phyloP scores from a whole-genome alignment of 2,888 invertebrate genomes.

The Troides oblongomaculatus region DNA sequence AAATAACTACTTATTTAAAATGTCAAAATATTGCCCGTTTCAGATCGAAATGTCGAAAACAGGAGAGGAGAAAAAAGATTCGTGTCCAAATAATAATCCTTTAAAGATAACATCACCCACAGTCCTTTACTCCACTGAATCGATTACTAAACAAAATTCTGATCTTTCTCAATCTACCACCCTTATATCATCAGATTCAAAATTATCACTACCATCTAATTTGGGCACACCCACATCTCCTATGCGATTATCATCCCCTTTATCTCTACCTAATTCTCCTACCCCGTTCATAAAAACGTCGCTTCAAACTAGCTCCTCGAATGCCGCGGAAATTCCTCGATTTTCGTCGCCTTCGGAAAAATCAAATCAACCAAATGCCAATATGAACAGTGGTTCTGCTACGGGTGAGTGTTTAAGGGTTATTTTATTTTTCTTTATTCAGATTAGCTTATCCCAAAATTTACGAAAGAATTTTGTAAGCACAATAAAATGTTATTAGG shows the following conservation, averaged over 20 bases:
- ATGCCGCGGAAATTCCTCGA: conserved; percentile 48
- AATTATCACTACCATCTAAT: conserved; percentile 63
- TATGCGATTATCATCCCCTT: conserved; percentile 58
- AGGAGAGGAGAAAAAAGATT: conserved; percentile 44
- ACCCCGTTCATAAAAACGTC: conserved; percentile 57
- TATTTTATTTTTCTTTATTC: too few relatives aligned
- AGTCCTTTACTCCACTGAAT: conserved; percentile 57
- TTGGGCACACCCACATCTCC: conserved; percentile 69
- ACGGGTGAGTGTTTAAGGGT: conserved; percentile 57
- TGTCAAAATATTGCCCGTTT: conserved; percentile 35
- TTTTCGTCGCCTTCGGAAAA: conserved; percentile 35
- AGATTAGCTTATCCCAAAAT: too few relatives aligned
- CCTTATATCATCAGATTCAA: conserved; percentile 63
- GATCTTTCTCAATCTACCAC: conserved; percentile 46
- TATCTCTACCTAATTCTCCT: conserved; percentile 63
- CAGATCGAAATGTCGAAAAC: conserved; percentile 64
- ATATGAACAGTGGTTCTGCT: conserved; percentile 57
- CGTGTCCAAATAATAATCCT: conserved; percentile 47
- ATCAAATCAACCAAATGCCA: conserved; percentile 41
- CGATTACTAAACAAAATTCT: conserved; percentile 43
- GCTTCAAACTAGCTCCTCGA: conserved; percentile 48
- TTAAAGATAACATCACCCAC: conserved; percentile 63
- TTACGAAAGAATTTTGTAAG: too few relatives aligned
- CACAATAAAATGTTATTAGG: too few relatives aligned
- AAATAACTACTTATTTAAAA: neutral